Evolutionary conservation across 1,140 invertebrate genomes (phyloP).

Genomic region (Drosophila parvula): DNA sequence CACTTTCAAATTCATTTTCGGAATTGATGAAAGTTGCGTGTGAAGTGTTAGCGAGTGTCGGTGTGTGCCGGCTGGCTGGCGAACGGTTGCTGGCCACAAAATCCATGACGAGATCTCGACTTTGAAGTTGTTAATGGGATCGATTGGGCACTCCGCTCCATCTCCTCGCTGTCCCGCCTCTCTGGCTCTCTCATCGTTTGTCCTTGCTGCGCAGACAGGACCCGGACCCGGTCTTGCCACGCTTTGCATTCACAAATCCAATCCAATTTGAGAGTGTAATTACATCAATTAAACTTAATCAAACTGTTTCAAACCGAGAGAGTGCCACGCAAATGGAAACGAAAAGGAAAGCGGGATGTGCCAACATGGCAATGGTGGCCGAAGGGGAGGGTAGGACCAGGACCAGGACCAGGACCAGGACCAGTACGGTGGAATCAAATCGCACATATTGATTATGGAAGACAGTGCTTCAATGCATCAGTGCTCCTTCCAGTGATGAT

Average conservation of each 20-base stretch:
- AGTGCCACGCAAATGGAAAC: conserved; percentile 54
- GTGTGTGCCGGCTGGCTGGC: not conserved
- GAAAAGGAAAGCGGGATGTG: conserved; percentile 40
- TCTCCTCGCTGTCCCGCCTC: conserved; percentile 1
- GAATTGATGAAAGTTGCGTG: conserved; percentile 74
- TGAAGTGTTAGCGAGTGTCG: conserved; percentile 18
- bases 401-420: not conserved
- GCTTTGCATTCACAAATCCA: conserved; percentile 80
- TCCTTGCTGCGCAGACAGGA: conserved; percentile 3
- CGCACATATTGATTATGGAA: not conserved
- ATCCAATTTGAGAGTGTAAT: conserved; percentile 80
- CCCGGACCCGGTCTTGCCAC: not conserved
- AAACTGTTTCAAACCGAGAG: conserved; percentile 75
- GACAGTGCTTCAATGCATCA: not conserved
- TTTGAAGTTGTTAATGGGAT: conserved; percentile 73
- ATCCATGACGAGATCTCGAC: conserved; percentile 61
- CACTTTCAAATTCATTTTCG: conserved; percentile 81
- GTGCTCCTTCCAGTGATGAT: not conserved
- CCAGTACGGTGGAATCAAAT: not conserved
- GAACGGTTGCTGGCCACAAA: conserved; percentile 25
- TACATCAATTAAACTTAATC: conserved; percentile 83
- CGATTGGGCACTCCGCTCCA: conserved; percentile 47
- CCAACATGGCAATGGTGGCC: not conserved
- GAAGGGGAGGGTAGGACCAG: conserved; percentile 2
- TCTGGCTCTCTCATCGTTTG: not conserved